A percentile compares a stretch with the other conserved stretches of the same genome.
phyloP scores from a whole-genome alignment of 2,113 vertebrate genomes.

The Microtus ochrogaster region DNA sequence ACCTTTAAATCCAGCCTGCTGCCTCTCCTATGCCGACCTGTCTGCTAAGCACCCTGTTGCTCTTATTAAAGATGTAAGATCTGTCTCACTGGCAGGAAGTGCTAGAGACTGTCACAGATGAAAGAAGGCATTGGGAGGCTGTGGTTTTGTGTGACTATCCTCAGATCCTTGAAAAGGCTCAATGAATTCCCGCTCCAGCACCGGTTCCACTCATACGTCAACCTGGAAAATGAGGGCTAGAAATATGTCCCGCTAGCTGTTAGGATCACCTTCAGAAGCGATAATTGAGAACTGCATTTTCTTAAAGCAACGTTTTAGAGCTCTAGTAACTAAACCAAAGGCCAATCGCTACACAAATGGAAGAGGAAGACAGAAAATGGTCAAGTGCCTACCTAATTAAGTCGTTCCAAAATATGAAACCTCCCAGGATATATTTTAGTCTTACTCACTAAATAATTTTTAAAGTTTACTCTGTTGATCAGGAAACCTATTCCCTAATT shows the following conservation, averaged over 20 bases:
- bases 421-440: not conserved
- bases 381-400: conserved; percentile 29
- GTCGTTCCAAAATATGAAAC: not conserved
- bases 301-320: conserved; percentile 73
- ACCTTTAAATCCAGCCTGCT: conserved; percentile 61
- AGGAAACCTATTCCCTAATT: conserved; percentile 76
- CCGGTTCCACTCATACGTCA: conserved; percentile 78
- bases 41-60: conserved; percentile 1
- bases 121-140: conserved; percentile 49
- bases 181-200: conserved; percentile 80
- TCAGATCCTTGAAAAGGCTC: conserved; percentile 73
- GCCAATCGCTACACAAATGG: not conserved
- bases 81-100: conserved; percentile 53
- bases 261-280: conserved; percentile 73
- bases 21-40: not conserved
- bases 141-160: conserved; percentile 58
- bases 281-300: conserved; percentile 74
- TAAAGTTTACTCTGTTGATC: conserved; percentile 76
- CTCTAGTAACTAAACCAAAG: conserved; percentile 60
- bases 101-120: conserved; percentile 1
- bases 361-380: not conserved
- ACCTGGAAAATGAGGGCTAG: conserved; percentile 73
- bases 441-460: conserved; percentile 76
- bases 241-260: conserved; percentile 74
- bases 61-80: conserved; percentile 75